Evolutionary conservation across 2,888 invertebrate genomes (phyloP), one percentile per base, ranked within the genome.

Genomic region (Camptogramma bilineatum): DNA sequence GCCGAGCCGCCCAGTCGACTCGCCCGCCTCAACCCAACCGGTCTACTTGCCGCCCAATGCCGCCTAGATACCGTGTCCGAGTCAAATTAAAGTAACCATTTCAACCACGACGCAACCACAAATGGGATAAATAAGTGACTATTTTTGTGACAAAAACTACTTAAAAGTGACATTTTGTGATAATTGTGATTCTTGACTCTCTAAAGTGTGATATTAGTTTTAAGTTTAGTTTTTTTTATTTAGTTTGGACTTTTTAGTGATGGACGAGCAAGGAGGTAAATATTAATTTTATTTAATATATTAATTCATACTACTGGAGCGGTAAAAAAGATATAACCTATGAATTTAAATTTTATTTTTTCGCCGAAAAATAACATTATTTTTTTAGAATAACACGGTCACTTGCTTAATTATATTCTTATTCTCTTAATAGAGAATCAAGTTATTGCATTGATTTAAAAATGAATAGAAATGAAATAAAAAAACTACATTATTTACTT

Each of bases 181-280:
- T 80, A 64, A 55, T 44, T 51, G 56, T 53, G 31, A 28, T 28
- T 28, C 21, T 21, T 28, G 63, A 67, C 72, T 73, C 69, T 73
- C 69, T 70, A 64, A 57, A 68, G 89, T 90, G 91, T 91, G 91
- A 91, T 91, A 91, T 81, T 91, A 91, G 90, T 76, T 73, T 66
- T 89, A 88, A 85, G 87, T 84, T 83, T 66, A 66, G 61, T 67
- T 56, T 68, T 28, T 67, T 72, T 81, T 76, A 74, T 76, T 76
- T 75, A 69, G 76, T 70, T 74, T 71, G 73, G 71, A 69, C 54
- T 72, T 72, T 74, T 77, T 65, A 71, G 63, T 71, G 50, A 91
- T 91, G 91, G 91, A 90, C 71, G 91, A 91, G 70, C 84, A 89
- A 73, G 88, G 82, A 85, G 91, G 91, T 91, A 78, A 80, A 73